These are phyloP conservation scores for Stigmatopora argus DNA, from an alignment of 2,113 vertebrate genomes.

Conservation along the genomic window DNA sequence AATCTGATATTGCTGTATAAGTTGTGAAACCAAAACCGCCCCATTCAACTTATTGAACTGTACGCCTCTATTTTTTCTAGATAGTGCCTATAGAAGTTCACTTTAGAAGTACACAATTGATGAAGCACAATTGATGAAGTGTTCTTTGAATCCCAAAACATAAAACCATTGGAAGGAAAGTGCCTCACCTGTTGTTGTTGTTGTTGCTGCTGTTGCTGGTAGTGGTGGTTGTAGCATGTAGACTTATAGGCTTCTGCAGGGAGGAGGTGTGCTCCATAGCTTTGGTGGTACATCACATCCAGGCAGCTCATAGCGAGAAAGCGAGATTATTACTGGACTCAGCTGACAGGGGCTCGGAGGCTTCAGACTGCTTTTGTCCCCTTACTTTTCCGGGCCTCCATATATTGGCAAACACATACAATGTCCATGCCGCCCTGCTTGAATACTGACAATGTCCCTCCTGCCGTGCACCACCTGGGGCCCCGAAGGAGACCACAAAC, in stretches of 20 bases:
- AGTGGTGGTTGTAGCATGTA: slow-evolving; percentile 73
- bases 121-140: not conserved
- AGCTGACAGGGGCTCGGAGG: slow-evolving; percentile 32
- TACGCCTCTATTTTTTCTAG: not conserved
- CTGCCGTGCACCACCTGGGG: slow-evolving; percentile 63
- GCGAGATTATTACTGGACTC: slow-evolving; percentile 25
- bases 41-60: not conserved
- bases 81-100: not conserved
- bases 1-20: not conserved
- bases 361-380: slow-evolving; percentile 52
- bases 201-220: slow-evolving; percentile 52
- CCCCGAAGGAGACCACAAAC: slow-evolving; percentile 47
- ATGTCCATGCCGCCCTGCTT: slow-evolving; percentile 68
- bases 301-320: slow-evolving; percentile 86
- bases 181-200: slow-evolving; percentile 77
- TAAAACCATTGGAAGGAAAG: not conserved
- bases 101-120: not conserved
- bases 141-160: not conserved
- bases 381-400: slow-evolving; percentile 52
- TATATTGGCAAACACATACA: slow-evolving; percentile 71
- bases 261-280: slow-evolving; percentile 82
- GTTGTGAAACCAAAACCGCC: not conserved
- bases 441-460: slow-evolving; percentile 71
- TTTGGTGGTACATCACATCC: slow-evolving; percentile 89
- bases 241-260: slow-evolving; percentile 77